A percentile compares a stretch with the other conserved stretches of the same genome.
phyloP scores from a whole-genome alignment of 2,797 vertebrate genomes.

The Bovichtus variegatus region DNA sequence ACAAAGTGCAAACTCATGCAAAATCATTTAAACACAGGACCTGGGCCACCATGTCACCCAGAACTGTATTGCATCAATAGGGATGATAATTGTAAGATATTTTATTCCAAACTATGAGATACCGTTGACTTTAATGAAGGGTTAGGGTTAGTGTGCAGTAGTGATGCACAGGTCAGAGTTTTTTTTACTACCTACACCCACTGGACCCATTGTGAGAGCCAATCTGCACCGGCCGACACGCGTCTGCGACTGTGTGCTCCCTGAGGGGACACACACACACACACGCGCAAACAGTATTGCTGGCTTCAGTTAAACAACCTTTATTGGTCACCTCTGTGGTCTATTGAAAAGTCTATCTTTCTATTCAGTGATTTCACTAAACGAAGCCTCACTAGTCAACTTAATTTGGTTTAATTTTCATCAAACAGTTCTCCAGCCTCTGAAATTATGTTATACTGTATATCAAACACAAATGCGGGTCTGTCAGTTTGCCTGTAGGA shows the following conservation, averaged over 20 bases:
- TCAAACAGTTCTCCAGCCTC: not conserved
- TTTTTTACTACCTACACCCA: too few species aligned
- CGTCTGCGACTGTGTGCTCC: too few species aligned
- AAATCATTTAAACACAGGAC: not conserved
- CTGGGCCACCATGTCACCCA: not conserved
- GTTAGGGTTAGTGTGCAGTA: too few species aligned
- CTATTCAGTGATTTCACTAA: not conserved
- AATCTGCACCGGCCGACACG: too few species aligned
- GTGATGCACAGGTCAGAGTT: too few species aligned
- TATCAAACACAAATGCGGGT: too few species aligned
- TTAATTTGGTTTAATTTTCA: not conserved
- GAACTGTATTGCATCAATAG: not conserved
- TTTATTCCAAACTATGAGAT: not conserved
- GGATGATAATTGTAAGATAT: not conserved
- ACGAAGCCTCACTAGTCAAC: not conserved
- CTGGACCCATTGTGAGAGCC: too few species aligned
- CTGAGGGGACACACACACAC: too few species aligned
- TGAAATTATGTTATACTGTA: not conserved
- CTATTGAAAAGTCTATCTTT: not conserved
- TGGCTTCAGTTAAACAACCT: not conserved
- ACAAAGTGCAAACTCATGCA: not conserved
- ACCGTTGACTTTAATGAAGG: not conserved
- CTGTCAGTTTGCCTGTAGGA: conserved; percentile 1
- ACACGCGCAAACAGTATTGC: too few species aligned
- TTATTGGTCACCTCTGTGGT: not conserved